phyloP scores from a whole-genome alignment of 1,140 invertebrate species.

The Vanessa atalanta region DNA sequence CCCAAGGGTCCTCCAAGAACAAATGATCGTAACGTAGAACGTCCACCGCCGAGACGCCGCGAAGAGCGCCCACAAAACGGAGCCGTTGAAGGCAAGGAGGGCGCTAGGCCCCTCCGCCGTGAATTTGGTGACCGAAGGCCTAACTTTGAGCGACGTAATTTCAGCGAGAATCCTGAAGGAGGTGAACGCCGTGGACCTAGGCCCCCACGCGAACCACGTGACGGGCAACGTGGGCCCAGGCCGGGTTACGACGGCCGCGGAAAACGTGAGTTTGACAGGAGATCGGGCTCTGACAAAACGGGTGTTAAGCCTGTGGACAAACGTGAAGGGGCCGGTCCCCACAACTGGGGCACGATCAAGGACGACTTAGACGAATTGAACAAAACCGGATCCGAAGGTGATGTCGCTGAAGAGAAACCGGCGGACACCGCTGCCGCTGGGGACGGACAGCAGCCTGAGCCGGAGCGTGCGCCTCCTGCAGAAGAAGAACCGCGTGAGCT shows the following conservation, averaged over 20 bases:
- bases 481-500: slow-evolving; percentile 90
- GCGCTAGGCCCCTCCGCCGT: slow-evolving; percentile 68
- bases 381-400: slow-evolving; percentile 80
- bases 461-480: slow-evolving; percentile 75
- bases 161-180: slow-evolving; percentile 78
- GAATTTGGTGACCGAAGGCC: slow-evolving; percentile 82
- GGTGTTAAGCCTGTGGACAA: slow-evolving; percentile 97
- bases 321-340: slow-evolving; percentile 94
- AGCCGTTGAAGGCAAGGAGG: slow-evolving; percentile 71
- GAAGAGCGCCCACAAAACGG: slow-evolving; percentile 74
- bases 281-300: slow-evolving; percentile 96
- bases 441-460: slow-evolving; percentile 73
- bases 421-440: slow-evolving; percentile 79
- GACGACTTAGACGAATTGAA: slow-evolving; percentile 91
- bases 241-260: slow-evolving; percentile 85
- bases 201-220: slow-evolving; percentile 75
- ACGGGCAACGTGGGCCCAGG: slow-evolving; percentile 76
- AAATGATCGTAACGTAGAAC: slow-evolving; percentile 67
- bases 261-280: slow-evolving; percentile 96
- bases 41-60: slow-evolving; percentile 68
- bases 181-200: slow-evolving; percentile 75
- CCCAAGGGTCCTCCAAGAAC: slow-evolving; percentile 67
- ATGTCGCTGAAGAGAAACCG: slow-evolving; percentile 77
- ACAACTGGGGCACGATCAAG: slow-evolving; percentile 97
- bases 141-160: slow-evolving; percentile 70